These are phyloP conservation scores for Myiopsitta monachus DNA, from an alignment of 2,113 vertebrate species.

Conservation along the genomic window DNA sequence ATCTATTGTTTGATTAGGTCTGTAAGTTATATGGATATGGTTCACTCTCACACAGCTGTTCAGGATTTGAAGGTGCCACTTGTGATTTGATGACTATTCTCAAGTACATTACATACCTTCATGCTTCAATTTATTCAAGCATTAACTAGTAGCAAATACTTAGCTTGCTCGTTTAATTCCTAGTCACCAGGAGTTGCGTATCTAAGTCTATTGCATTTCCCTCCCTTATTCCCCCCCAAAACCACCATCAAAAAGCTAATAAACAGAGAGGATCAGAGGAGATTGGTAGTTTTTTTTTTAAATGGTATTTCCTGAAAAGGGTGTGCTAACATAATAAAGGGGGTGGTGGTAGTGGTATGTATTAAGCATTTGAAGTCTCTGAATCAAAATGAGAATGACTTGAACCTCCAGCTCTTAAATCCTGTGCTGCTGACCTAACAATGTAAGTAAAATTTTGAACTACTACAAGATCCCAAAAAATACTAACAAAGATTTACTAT, in stretches of 20 bases:
- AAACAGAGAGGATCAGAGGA: neutral
- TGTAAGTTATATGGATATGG: neutral
- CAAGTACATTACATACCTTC: neutral
- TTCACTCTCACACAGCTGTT: neutral
- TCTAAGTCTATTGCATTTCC: neutral
- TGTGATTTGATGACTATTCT: neutral
- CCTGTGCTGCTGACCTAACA: neutral
- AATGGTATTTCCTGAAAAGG: neutral
- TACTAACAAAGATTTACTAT: neutral
- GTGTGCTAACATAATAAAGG: neutral
- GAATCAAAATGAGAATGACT: neutral
- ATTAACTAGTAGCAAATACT: neutral
- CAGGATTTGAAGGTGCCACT: neutral
- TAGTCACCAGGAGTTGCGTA: neutral
- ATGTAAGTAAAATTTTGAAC: neutral
- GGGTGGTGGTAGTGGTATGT: neutral
- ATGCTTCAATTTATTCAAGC: neutral
- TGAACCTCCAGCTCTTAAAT: neutral
- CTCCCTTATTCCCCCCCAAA: neutral
- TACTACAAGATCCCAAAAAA: neutral
- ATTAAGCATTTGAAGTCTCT: neutral
- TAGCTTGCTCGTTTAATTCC: neutral
- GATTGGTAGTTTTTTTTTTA: neutral
- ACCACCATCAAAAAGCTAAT: neutral
- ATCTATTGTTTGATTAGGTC: neutral